These are phyloP conservation scores for Epinotia brunnichana DNA, from an alignment of 2,888 invertebrate species.

Conservation along the genomic window DNA sequence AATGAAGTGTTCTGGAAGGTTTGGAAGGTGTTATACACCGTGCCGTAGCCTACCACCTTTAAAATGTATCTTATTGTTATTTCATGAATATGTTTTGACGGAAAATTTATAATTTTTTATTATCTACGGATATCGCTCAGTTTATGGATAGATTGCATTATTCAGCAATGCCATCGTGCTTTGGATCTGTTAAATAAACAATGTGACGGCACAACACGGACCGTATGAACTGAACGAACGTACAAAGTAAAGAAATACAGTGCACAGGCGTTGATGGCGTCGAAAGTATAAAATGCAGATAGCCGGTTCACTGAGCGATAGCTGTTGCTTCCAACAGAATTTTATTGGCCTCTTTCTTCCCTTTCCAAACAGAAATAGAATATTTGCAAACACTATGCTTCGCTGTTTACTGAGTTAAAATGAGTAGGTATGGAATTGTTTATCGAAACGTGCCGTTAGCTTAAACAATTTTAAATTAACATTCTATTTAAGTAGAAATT, in stretches of 20 bases:
- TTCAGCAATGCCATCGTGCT: constrained; percentile 60
- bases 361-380: constrained; percentile 54
- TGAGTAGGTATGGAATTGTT: constrained; percentile 47
- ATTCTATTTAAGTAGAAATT: constrained; percentile 37
- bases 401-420: constrained; percentile 34
- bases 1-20: background rate
- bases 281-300: constrained; percentile 77
- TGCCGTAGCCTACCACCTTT: background rate
- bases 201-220: constrained; percentile 56
- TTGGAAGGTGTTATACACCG: background rate
- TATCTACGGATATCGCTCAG: constrained; percentile 15
- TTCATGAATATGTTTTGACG: background rate
- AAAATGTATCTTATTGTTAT: background rate
- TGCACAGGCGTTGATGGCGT: constrained; percentile 60
- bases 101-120: background rate
- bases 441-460: background rate
- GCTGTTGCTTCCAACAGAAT: constrained; percentile 66
- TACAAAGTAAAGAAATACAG: constrained; percentile 72
- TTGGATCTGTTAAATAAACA: constrained; percentile 65
- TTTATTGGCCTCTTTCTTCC: constrained; percentile 69
- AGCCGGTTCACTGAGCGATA: constrained; percentile 69
- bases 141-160: constrained; percentile 49
- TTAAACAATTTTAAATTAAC: background rate
- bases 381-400: constrained; percentile 19
- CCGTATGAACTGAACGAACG: constrained; percentile 47